Base-by-base conservation (phyloP, 2,797 vertebrate genomes). In the Podarcis lilfordi region DNA sequence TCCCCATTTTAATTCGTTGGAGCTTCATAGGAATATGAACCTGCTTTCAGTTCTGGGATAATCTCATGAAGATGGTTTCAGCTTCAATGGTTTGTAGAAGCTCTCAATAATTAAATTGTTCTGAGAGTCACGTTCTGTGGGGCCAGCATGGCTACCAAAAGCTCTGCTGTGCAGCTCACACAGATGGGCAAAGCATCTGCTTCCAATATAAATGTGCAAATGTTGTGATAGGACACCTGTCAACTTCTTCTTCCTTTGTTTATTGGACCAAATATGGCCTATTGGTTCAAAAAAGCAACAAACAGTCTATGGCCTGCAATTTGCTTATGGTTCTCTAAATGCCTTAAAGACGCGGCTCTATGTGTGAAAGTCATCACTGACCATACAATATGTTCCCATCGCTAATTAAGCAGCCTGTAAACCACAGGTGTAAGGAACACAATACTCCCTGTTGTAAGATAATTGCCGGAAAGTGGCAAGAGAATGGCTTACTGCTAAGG, bases 261-360 rank as follows among this genome's bases (percentile, higher is more conserved):
- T 87, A 25, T 71, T 81, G 35, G 11, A 61, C 9, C 50, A 87
- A 45, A 86, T 80, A 43, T 27, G 64, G 50, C 11, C 13, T 74
- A 13, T n/a, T 71, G 9, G 61, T 19, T 64, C 61, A 5, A 64
- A 64, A 19, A 64, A 64, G 61, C 61, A 64, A 64, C 17, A 8
- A 19, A 64, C 21, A 64, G 61, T 2, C 61, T 64, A 64, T 64
- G 61, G n/a, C 13, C 43, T n/a, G 40, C 8, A 66, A 43, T 32
- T 69, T 88, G 66, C 35, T 92, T 3, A 4, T 81, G 86, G 7
- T 23, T 86, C 87, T 90, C 77, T 13, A 29, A 75, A 78, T 84
- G 27, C 25, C 25, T 78, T 86, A 50, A 86, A 87, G 59, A 86
- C 17, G 23, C 82, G 78, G 82, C 61, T n/a, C 87, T 68, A 72